Percentiles rank a stretch among this genome's conserved stretches.
These are phyloP conservation scores for Aulostomus chinensis DNA, from an alignment of 2,797 vertebrate species.

Conservation along the genomic window DNA sequence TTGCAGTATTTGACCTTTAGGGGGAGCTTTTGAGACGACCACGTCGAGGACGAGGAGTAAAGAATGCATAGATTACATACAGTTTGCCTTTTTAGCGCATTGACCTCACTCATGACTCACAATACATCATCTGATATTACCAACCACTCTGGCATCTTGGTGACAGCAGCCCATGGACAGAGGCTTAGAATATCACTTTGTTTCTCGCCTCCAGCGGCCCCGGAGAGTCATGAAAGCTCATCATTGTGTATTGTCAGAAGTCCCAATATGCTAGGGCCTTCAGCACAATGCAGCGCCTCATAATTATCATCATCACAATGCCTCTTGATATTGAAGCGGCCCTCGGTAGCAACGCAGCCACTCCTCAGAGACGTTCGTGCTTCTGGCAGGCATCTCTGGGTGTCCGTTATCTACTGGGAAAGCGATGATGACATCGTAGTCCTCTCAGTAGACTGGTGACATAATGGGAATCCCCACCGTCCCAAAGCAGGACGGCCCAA, in stretches of 20 bases:
- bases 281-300: constrained; percentile 26
- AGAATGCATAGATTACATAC: not conserved
- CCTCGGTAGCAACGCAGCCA: too few species aligned
- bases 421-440: constrained; percentile 31
- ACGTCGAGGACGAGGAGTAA: too few species aligned
- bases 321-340: not conserved
- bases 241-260: constrained; percentile 50
- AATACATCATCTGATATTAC: constrained; percentile 16
- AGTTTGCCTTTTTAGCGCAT: constrained; percentile 6
- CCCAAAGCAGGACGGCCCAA: constrained; percentile 19
- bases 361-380: too few species aligned
- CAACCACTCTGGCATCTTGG: constrained; percentile 1
- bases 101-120: not conserved
- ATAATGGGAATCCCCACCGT: constrained; percentile 61
- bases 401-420: constrained; percentile 41
- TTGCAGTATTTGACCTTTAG: constrained; percentile 15
- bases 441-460: constrained; percentile 31
- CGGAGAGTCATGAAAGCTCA: constrained; percentile 36
- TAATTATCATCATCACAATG: constrained; percentile 12
- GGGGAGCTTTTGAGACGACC: not conserved
- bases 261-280: constrained; percentile 28
- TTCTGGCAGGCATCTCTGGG: constrained; percentile 3
- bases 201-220: constrained; percentile 23
- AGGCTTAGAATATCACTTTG: constrained; percentile 19
- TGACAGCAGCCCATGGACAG: not conserved